A percentile compares a stretch with the other conserved stretches of the same genome.
phyloP scores from a whole-genome alignment of 2,797 vertebrate genomes.

The Glossophaga mutica region DNA sequence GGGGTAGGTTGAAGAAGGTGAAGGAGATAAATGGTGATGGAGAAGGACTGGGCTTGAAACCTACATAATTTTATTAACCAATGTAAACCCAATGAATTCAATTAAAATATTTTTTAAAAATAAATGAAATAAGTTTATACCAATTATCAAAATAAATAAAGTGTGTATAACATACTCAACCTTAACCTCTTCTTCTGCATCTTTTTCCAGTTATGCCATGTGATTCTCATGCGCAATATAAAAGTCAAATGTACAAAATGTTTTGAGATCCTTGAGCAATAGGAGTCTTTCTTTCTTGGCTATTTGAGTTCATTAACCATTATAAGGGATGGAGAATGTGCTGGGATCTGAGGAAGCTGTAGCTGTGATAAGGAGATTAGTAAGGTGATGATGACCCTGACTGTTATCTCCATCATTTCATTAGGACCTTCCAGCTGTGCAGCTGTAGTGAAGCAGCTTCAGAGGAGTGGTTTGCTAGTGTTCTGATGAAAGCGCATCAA shows the following conservation, averaged over 20 bases:
- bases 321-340: neutral
- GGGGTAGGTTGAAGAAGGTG: neutral
- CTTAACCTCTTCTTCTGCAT: neutral
- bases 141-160: neutral
- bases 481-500: slow-evolving; percentile 27
- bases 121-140: neutral
- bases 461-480: slow-evolving; percentile 14
- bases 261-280: neutral
- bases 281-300: neutral
- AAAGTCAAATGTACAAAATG: slow-evolving; percentile 18
- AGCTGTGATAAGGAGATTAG: neutral
- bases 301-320: neutral
- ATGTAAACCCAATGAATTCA: neutral
- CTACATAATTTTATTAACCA: neutral
- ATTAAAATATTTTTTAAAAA: neutral
- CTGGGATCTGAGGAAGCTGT: neutral
- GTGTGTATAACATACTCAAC: neutral
- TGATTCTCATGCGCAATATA: neutral
- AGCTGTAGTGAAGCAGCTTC: neutral
- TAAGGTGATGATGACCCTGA: neutral
- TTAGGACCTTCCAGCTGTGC: neutral
- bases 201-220: neutral
- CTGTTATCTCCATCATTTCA: neutral
- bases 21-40: neutral
- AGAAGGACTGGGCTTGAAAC: neutral